Percentiles rank a stretch among this genome's conserved stretches.
Conservation (phyloP, 2,113 vertebrate species). For the Oreochromis tanganicae region DNA sequence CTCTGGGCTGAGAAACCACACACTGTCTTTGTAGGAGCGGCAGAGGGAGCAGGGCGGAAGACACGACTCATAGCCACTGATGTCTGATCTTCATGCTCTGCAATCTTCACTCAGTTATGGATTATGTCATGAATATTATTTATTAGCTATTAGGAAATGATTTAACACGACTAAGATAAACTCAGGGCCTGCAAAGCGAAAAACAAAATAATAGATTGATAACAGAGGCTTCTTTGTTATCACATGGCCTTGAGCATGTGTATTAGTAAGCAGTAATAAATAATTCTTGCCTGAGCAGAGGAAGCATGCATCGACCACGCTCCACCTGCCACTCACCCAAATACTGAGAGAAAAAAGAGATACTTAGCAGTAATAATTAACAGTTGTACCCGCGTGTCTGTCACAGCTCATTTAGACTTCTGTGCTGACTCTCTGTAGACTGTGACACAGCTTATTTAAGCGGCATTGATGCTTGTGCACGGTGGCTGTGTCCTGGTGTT, state of each 20-base stretch:
- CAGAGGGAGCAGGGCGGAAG: neutral
- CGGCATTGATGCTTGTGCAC: neutral
- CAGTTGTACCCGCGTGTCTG: neutral
- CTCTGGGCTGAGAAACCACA: neutral
- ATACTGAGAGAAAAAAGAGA: neutral
- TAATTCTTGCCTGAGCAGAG: neutral
- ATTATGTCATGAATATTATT: neutral
- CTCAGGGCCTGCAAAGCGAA: neutral
- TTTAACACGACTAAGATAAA: neutral
- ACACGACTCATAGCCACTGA: neutral
- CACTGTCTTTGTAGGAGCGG: neutral
- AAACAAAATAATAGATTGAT: neutral
- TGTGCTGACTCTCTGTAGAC: neutral
- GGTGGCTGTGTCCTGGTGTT: neutral
- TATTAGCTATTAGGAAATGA: neutral
- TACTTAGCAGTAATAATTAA: neutral
- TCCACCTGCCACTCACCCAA: neutral
- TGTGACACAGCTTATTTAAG: neutral
- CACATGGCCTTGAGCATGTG: neutral
- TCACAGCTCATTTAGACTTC: neutral
- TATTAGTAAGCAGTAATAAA: neutral
- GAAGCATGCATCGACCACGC: neutral
- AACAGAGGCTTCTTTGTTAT: neutral
- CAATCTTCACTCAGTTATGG: neutral
- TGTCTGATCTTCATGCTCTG: neutral